These are phyloP conservation scores for Eristalis tenax DNA, from an alignment of 2,888 invertebrate species.

Conservation along the genomic window DNA sequence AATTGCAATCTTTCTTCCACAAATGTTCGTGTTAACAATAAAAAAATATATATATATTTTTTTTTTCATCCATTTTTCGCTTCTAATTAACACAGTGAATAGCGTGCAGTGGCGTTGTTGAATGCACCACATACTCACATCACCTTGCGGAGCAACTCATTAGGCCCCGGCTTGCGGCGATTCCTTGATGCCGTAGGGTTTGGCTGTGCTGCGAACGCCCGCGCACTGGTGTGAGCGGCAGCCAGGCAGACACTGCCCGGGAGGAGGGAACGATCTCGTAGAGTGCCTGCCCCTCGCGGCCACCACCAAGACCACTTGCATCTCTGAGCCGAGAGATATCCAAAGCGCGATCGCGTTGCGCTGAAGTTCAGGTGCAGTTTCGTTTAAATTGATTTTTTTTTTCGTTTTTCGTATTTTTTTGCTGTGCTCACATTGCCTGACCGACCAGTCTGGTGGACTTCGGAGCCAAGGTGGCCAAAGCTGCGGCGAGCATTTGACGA, in stretches of 20 bases:
- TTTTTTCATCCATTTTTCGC: conserved; percentile 37
- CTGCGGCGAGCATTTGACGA: conserved; percentile 56
- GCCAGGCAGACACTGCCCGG: neutral
- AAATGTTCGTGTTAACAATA: conserved; percentile 71
- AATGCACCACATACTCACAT: conserved; percentile 39
- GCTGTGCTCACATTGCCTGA: conserved; percentile 6
- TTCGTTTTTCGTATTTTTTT: neutral
- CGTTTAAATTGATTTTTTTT: neutral
- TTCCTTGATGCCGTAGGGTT: conserved; percentile 61
- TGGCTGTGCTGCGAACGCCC: conserved; percentile 45
- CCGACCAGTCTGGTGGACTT: conserved; percentile 58
- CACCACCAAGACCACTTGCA: conserved; percentile 12
- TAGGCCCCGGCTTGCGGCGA: conserved; percentile 52
- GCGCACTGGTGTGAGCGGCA: conserved; percentile 35
- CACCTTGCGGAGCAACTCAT: conserved; percentile 56
- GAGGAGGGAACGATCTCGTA: conserved; percentile 17
- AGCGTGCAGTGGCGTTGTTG: conserved; percentile 59
- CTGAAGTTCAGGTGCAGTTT: conserved; percentile 67
- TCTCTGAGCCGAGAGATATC: conserved; percentile 27
- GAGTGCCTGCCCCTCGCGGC: conserved; percentile 16
- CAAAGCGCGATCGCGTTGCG: conserved; percentile 45
- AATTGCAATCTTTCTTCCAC: conserved; percentile 64
- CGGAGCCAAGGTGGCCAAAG: conserved; percentile 49
- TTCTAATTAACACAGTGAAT: conserved; percentile 70
- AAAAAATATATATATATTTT: conserved; percentile 24